Evolutionary conservation across 2,797 vertebrate genomes (phyloP), one percentile per base, ranked within the genome.

Genomic region (Parambassis ranga): DNA sequence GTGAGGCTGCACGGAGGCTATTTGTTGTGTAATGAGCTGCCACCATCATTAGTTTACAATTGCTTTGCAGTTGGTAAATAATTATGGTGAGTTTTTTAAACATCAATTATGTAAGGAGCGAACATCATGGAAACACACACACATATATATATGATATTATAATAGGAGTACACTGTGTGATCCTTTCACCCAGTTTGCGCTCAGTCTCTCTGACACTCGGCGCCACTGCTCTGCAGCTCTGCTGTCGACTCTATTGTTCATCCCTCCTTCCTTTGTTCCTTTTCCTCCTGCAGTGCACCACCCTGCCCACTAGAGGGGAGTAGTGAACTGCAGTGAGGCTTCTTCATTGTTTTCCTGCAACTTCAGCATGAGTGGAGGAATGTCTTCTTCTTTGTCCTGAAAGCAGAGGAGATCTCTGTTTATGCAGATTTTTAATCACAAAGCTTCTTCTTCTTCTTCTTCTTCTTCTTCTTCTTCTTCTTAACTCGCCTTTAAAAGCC

Each of bases 241-340:
- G 38, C 38, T 2, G 13, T 52, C 2, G 4, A 13, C 20, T 64
- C 70, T 30, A 18, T 79, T 81, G 65, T 73, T 71, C 47, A 13
- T 10, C 53, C 37, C 42, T 27, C 4, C 28, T 6, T 65, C 51
- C 81, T 78, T 83, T 83, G 78, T 83, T 78, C 65, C 30, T 18
- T n/a, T 16, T 53, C 26, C 33, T 28, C 37, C 51, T 50, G 73
- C 56, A 60, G 33, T 6, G 42, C 4, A 33, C 4, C 1, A 0
- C 2, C 5, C 24, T 5, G n/a, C 11, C 69, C 84, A 71, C 49
- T 24, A 77, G 84, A 72, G 81, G 77, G 75, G 3, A 38, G 64
- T 53, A 65, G 27, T 42, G 71, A 72, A 10, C 58, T 42, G 14
- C 33, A 46, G 6, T n/a, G 35, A 0, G 1, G 0, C 10, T 39